Conservation (phyloP, 2,888 invertebrate genomes). For the Meandrusa payeni region DNA sequence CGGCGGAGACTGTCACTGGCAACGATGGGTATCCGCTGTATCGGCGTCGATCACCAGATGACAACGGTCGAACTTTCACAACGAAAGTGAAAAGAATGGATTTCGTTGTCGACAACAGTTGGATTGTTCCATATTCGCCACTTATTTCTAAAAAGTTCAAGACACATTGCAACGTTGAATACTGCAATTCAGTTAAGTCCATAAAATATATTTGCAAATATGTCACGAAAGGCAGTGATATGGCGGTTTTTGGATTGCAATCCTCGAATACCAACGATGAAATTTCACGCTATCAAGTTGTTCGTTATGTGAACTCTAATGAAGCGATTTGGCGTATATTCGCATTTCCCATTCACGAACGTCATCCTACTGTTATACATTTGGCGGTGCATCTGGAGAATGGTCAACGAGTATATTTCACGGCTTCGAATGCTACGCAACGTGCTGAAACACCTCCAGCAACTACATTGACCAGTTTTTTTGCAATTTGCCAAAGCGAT, state of each 20-base stretch:
- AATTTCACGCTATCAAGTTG: slow-evolving; percentile 21
- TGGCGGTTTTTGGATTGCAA: slow-evolving; percentile 27
- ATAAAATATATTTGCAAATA: too few species aligned
- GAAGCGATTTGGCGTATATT: slow-evolving; percentile 31
- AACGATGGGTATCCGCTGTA: slow-evolving; percentile 28
- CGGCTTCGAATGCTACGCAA: slow-evolving; percentile 27
- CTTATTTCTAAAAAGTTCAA: slow-evolving; percentile 33
- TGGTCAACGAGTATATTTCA: slow-evolving; percentile 31
- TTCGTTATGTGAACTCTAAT: slow-evolving; percentile 31
- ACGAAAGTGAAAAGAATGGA: slow-evolving; percentile 24
- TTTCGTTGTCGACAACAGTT: slow-evolving; percentile 30
- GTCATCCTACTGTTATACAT: slow-evolving; percentile 36
- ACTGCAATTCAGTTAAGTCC: too few species aligned
- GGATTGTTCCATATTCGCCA: slow-evolving; percentile 36
- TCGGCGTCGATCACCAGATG: slow-evolving; percentile 27
- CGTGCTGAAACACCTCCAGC: slow-evolving; percentile 31
- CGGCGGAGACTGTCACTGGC: slow-evolving; percentile 26
- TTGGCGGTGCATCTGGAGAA: slow-evolving; percentile 32
- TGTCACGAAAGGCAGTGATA: slow-evolving; percentile 32
- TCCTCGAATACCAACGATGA: slow-evolving; percentile 28
- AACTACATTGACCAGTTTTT: slow-evolving; percentile 31
- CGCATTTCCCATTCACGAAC: slow-evolving; percentile 35
- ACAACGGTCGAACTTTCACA: slow-evolving; percentile 28
- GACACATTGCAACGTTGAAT: slow-evolving; percentile 34
- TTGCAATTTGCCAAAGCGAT: slow-evolving; percentile 27